phyloP scores from a whole-genome alignment of 1,140 invertebrate genomes.

The Penaeus vannamei region DNA sequence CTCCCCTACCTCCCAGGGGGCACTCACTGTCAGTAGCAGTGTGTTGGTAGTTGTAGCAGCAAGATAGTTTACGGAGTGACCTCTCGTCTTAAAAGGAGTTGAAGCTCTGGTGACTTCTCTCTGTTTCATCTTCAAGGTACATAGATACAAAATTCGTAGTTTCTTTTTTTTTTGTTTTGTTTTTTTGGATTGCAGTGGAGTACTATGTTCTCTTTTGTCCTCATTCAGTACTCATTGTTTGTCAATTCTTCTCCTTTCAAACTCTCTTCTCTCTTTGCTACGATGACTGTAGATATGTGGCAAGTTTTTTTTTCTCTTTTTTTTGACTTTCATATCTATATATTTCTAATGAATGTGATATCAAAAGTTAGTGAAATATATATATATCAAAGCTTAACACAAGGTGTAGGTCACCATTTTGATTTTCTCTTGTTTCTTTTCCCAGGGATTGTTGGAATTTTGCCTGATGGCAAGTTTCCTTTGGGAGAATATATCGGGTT shows the following conservation, averaged over 20 bases:
- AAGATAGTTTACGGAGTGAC: conserved; percentile 59
- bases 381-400: conserved; percentile 28
- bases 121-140: conserved; percentile 8
- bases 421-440: conserved; percentile 64
- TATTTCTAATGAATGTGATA: conserved; percentile 30
- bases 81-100: conserved; percentile 13
- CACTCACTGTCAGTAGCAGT: conserved; percentile 32
- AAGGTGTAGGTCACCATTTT: conserved; percentile 48
- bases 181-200: no score
- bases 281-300: conserved; percentile 1
- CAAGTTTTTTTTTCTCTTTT: conserved; percentile 24
- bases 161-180: no score
- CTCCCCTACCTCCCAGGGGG: neutral
- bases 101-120: conserved; percentile 4
- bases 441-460: conserved; percentile 67
- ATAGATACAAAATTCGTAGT: neutral
- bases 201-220: neutral
- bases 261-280: neutral
- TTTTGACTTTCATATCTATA: neutral
- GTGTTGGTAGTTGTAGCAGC: conserved; percentile 60
- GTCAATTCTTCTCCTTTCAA: conserved; percentile 12
- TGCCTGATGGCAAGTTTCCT: conserved; percentile 66
- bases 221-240: conserved; percentile 25
- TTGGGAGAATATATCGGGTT: conserved; percentile 67
- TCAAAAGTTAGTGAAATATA: conserved; percentile 42